phyloP scores from a whole-genome alignment of 2,113 vertebrate species.

The Empidonax alnorum region DNA sequence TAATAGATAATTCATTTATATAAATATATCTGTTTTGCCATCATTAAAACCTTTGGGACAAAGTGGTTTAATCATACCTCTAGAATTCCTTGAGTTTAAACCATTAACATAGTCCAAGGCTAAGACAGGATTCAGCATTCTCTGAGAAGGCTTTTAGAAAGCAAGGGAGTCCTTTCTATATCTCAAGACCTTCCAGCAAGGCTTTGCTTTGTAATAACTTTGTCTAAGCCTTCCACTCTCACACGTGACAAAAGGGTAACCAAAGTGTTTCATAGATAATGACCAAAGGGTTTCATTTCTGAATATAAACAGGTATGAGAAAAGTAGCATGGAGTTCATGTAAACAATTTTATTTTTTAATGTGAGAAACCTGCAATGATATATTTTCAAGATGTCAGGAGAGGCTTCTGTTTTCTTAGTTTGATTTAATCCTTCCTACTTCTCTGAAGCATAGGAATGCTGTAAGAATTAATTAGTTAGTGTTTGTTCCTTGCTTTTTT shows the following conservation, averaged over 20 bases:
- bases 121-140: no score
- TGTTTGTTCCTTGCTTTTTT: neutral
- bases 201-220: no score
- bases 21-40: no score
- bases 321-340: neutral
- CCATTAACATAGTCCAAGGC: no score
- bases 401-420: neutral
- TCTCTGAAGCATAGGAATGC: neutral
- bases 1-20: no score
- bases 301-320: neutral
- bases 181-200: no score
- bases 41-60: no score
- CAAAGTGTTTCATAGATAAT: constrained; percentile 21
- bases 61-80: no score
- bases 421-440: constrained; percentile 1
- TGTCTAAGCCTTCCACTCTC: no score
- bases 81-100: no score
- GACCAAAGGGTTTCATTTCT: neutral
- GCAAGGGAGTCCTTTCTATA: no score
- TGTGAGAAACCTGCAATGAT: neutral
- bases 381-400: neutral
- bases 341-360: neutral
- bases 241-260: neutral
- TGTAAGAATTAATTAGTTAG: neutral
- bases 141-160: no score